Evolutionary conservation across 2,113 vertebrate genomes (phyloP).

Genomic region (Phycodurus eques): DNA sequence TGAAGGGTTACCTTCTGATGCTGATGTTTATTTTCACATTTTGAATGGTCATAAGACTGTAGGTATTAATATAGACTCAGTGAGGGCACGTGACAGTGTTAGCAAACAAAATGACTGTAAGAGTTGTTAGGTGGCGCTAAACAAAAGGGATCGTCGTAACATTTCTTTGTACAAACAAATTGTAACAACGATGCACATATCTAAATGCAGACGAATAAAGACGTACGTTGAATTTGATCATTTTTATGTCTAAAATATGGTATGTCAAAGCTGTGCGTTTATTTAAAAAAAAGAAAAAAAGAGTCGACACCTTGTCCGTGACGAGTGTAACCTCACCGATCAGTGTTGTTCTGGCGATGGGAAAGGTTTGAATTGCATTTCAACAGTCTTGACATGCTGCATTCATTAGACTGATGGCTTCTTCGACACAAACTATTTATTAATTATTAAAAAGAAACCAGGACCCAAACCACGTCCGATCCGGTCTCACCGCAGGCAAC

Average conservation of each 20-base stretch:
- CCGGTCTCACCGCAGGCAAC: constrained; percentile 10
- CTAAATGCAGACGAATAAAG: constrained; percentile 44
- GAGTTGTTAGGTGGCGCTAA: constrained; percentile 30
- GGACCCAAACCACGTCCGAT: constrained; percentile 21
- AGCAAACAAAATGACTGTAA: constrained; percentile 61
- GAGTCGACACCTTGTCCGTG: constrained; percentile 31
- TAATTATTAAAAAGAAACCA: constrained; percentile 49
- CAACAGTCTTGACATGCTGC: constrained; percentile 39
- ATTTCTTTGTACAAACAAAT: constrained; percentile 60
- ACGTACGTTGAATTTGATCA: constrained; percentile 67
- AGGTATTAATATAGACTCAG: constrained; percentile 48
- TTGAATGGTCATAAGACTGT: constrained; percentile 33
- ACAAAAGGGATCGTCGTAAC: constrained; percentile 63
- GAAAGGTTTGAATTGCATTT: constrained; percentile 25
- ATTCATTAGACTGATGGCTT: constrained; percentile 33
- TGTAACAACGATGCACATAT: constrained; percentile 47
- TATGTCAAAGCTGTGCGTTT: constrained; percentile 57
- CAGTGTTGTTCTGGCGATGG: constrained; percentile 27
- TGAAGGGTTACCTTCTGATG: constrained; percentile 39
- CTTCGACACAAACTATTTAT: constrained; percentile 52
- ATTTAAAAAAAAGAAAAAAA: not conserved
- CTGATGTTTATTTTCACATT: constrained; percentile 40
- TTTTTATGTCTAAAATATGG: constrained; percentile 68
- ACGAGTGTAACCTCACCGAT: constrained; percentile 44
- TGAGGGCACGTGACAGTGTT: constrained; percentile 54